Evolutionary conservation across 2,888 invertebrate genomes (phyloP).

Genomic region (Ichneumon xanthorius): DNA sequence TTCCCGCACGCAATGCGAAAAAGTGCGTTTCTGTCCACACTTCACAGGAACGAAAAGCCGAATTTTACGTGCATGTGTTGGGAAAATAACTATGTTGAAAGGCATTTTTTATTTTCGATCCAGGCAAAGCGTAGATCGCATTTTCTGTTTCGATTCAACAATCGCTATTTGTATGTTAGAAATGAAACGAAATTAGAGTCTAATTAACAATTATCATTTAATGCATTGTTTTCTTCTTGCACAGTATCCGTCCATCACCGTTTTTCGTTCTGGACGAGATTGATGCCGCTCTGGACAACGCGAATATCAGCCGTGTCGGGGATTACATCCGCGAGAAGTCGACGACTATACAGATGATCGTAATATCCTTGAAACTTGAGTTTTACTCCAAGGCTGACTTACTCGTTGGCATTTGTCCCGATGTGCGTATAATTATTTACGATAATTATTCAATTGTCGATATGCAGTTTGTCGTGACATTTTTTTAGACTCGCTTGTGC

Average conservation of each 20-base stretch:
- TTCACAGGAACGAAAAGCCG: no score
- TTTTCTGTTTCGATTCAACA: no score
- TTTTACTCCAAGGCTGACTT: constrained; percentile 87
- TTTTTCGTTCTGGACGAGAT: constrained; percentile 99
- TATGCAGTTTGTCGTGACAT: not conserved
- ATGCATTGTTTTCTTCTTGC: constrained; percentile 17
- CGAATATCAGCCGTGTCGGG: constrained; percentile 98
- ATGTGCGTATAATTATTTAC: constrained; percentile 21
- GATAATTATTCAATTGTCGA: not conserved
- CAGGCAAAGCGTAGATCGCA: no score
- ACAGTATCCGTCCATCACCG: constrained; percentile 96
- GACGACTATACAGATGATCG: constrained; percentile 95
- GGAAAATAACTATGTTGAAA: no score
- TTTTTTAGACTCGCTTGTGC: not conserved
- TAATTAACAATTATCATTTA: not conserved
- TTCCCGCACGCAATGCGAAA: no score
- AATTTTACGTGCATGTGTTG: no score
- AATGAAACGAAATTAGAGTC: no score
- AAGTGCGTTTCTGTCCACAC: no score
- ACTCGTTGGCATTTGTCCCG: constrained; percentile 64
- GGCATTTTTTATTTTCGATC: no score
- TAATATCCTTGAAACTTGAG: constrained; percentile 98
- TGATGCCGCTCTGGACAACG: constrained; percentile 99
- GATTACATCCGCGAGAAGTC: constrained; percentile 95
- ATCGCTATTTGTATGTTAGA: no score